Percentiles rank a stretch among this genome's conserved stretches.
Evolutionary conservation across 2,888 invertebrate genomes (phyloP).

Genomic region (Caradrina clavipalpis): DNA sequence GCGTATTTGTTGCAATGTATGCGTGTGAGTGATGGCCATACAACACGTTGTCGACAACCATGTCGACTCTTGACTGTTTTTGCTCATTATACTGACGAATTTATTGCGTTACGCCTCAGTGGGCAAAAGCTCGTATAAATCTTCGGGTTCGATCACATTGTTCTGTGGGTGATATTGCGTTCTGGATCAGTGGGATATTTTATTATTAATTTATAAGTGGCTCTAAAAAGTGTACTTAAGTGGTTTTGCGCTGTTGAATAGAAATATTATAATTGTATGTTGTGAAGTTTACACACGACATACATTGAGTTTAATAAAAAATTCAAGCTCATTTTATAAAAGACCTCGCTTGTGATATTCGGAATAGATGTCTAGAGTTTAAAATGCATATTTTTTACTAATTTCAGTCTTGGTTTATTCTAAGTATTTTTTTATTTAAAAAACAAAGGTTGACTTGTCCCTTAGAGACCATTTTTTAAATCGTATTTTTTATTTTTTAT

Average conservation of each 20-base stretch:
- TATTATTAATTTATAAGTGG: background rate
- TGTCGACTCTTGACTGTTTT: slow-evolving; percentile 45
- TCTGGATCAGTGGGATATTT: slow-evolving; percentile 38
- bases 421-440: too few relatives aligned
- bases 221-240: too few relatives aligned
- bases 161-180: slow-evolving; percentile 42
- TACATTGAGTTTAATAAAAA: too few relatives aligned
- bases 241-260: slow-evolving; percentile 16
- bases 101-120: slow-evolving; percentile 51
- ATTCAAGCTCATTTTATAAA: too few relatives aligned
- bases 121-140: slow-evolving; percentile 28
- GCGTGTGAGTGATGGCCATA: slow-evolving; percentile 42
- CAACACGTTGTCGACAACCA: slow-evolving; percentile 47
- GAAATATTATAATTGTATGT: slow-evolving; percentile 7
- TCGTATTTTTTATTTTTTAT: too few relatives aligned
- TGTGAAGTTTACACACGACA: too few relatives aligned
- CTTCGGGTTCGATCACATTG: slow-evolving; percentile 36
- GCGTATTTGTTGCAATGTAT: slow-evolving; percentile 29
- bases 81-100: slow-evolving; percentile 52
- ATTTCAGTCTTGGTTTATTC: too few relatives aligned
- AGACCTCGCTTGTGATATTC: too few relatives aligned
- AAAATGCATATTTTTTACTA: too few relatives aligned
- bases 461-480: too few relatives aligned
- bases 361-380: too few relatives aligned
- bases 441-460: too few relatives aligned